Evolutionary conservation across 2,113 vertebrate species (phyloP), one percentile per base, ranked within the genome.

Genomic region (Mobula hypostoma): DNA sequence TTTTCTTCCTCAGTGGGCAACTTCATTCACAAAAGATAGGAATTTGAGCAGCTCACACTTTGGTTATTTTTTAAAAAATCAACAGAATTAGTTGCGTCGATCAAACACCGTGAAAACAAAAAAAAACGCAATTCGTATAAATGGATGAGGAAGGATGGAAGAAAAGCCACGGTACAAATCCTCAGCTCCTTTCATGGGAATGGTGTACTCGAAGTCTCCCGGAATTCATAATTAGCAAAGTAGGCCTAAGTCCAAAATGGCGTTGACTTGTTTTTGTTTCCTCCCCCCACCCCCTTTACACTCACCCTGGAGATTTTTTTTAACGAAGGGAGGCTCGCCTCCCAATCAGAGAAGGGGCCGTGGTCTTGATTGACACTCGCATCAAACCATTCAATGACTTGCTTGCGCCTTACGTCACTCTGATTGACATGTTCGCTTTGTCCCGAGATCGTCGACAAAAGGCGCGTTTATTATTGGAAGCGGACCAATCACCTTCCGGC

Each of bases 191-290:
- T 93, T 72, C 36, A 93, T 24, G 66, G 19, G 90, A 93, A 93
- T 74, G 66, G 90, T 93, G 90, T 93, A 72, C 90, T 93, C 90
- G 66, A 74, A 93, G 90, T 74, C 90, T 93, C 90, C 90, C 90
- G 68, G 66, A 93, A 93, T 93, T 93, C 90, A 93, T 90, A 93
- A 93, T 93, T 93, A 97, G 95, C 32, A 94, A 95, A 95, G 95
- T 95, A 94, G 95, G 96, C 94, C 83, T 15, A 94, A 96, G 96
- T 96, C 97, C 98, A 98, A 98, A 97, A 98, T 98, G 98, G 98
- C 98, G 98, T 95, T 96, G 94, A 95, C 97, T 97, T 98, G 97
- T 98, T 98, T 98, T 98, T 97, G 97, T 97, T 97, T 96, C 96
- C 96, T 95, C 95, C 95, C 94, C 95, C 74, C 94, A 93, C 79